Conservation (phyloP, 2,113 vertebrate species). For the Hymenochirus boettgeri region DNA sequence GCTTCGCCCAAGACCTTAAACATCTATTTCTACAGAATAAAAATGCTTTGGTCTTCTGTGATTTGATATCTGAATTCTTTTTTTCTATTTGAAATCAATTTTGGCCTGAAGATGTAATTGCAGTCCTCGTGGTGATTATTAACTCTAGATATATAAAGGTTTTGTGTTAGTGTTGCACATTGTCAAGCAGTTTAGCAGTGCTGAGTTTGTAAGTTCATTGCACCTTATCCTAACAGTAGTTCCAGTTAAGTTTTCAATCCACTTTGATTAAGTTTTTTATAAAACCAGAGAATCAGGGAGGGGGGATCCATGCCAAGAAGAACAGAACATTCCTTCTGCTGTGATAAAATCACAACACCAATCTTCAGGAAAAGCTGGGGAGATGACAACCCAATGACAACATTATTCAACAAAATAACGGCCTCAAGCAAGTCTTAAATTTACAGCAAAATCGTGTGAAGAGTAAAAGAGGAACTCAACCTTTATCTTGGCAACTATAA, state of each 20-base stretch:
- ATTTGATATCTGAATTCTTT: conserved; percentile 39
- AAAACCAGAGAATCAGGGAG: conserved; percentile 7
- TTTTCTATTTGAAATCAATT: conserved; percentile 41
- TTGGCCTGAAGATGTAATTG: conserved; percentile 35
- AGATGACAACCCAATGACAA: conserved; percentile 42
- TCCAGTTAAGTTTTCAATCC: conserved; percentile 39
- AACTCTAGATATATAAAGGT: conserved; percentile 26
- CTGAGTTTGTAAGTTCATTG: conserved; percentile 17
- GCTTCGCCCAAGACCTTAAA: conserved; percentile 29
- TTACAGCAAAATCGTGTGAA: conserved; percentile 31
- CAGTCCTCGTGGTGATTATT: conserved; percentile 29
- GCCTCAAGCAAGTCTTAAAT: conserved; percentile 34
- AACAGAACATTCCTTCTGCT: conserved; percentile 24
- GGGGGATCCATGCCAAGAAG: background rate
- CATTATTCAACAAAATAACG: conserved; percentile 41
- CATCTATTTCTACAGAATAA: conserved; percentile 29
- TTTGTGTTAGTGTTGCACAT: conserved; percentile 24
- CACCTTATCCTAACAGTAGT: conserved; percentile 27
- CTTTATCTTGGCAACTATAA: conserved; percentile 35
- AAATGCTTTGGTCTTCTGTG: conserved; percentile 26
- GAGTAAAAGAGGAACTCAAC: conserved; percentile 33
- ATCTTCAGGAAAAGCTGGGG: conserved; percentile 36
- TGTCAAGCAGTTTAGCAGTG: conserved; percentile 10
- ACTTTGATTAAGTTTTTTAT: conserved; percentile 31
- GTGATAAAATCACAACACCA: conserved; percentile 34